These are phyloP conservation scores for Melanotus villosus DNA, from an alignment of 2,888 invertebrate species.

Conservation along the genomic window DNA sequence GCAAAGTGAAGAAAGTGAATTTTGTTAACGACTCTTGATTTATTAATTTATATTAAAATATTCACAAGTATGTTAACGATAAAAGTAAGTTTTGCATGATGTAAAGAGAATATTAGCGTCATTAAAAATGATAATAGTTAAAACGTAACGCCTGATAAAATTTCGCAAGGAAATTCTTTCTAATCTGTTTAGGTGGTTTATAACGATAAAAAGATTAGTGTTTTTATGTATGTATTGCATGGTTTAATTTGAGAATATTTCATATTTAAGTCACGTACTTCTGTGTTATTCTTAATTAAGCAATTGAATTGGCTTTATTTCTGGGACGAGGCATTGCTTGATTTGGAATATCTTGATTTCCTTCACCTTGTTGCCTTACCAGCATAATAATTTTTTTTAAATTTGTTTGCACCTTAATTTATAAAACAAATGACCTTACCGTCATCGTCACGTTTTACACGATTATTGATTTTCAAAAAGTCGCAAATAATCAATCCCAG, in stretches of 20 bases:
- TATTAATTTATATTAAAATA: too few relatives aligned
- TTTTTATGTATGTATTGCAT: background rate
- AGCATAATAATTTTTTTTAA: slow-evolving; percentile 4
- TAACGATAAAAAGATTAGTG: slow-evolving; percentile 9
- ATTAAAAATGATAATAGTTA: background rate
- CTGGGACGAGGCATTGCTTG: slow-evolving; percentile 29
- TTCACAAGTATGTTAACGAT: too few relatives aligned
- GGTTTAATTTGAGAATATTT: background rate
- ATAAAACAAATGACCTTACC: background rate
- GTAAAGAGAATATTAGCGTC: too few relatives aligned
- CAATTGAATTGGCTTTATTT: slow-evolving; percentile 29
- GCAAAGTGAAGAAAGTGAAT: background rate
- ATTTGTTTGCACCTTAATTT: background rate
- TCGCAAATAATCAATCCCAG: background rate
- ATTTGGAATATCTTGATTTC: background rate
- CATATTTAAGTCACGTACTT: slow-evolving; percentile 2
- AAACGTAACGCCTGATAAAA: background rate
- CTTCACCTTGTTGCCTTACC: background rate
- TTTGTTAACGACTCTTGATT: too few relatives aligned
- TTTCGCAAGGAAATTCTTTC: background rate
- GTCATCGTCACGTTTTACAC: background rate
- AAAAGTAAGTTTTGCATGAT: too few relatives aligned
- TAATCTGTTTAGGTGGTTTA: background rate
- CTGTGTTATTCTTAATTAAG: slow-evolving; percentile 18
- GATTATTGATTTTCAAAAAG: background rate